Conservation (phyloP, 2,888 invertebrate genomes). For the Dasysyrphus albostriatus region DNA sequence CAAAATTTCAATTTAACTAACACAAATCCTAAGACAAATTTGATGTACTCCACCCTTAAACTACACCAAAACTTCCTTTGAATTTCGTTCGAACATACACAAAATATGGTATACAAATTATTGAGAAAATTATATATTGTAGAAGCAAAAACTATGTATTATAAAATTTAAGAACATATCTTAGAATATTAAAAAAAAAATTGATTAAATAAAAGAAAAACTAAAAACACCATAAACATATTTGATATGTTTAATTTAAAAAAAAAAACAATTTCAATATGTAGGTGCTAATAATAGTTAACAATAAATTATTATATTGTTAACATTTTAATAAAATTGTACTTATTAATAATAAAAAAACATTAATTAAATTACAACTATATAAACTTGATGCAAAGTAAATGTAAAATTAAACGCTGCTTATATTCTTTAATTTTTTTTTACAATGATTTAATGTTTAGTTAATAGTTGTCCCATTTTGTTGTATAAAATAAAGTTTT, state of each 20-base stretch:
- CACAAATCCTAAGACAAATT: background rate
- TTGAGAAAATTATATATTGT: constrained; percentile 24
- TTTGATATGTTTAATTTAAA: constrained; percentile 27
- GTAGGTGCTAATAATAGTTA: constrained; percentile 74
- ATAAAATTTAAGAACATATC: constrained; percentile 73
- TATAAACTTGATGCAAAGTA: constrained; percentile 3
- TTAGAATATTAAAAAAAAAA: constrained; percentile 41
- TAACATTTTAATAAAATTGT: constrained; percentile 73
- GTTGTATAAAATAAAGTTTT: constrained; percentile 42
- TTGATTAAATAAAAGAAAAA: constrained; percentile 33
- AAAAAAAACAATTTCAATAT: constrained; percentile 25
- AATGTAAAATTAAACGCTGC: constrained; percentile 20
- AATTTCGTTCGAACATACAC: constrained; percentile 56
- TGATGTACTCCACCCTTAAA: constrained; percentile 24
- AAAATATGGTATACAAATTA: constrained; percentile 14
- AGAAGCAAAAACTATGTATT: constrained; percentile 66
- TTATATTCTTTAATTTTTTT: constrained; percentile 8
- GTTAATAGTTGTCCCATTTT: constrained; percentile 27
- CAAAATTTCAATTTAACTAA: too few relatives aligned
- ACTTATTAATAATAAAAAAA: constrained; percentile 59
- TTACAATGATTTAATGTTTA: constrained; percentile 27
- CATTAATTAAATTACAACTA: constrained; percentile 63
- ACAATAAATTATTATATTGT: constrained; percentile 79
- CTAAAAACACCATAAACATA: constrained; percentile 12
- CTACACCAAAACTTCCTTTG: constrained; percentile 40